Evolutionary conservation across 2,888 invertebrate species (phyloP), one percentile per base, ranked within the genome.

Genomic region (Limenitis camilla): DNA sequence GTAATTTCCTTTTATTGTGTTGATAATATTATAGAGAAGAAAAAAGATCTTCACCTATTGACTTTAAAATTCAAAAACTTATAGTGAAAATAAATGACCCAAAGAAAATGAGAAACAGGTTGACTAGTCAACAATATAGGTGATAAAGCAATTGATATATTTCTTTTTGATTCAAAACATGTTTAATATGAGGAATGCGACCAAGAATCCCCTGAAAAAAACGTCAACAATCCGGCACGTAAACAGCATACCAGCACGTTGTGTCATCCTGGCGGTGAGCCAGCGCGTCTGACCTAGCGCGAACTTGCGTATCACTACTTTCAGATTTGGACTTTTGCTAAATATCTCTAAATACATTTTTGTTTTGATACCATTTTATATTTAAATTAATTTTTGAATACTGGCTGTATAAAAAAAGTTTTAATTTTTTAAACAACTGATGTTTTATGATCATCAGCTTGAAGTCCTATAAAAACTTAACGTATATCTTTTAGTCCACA

Each of bases 201-300:
- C 42, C 32, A 40, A 42, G 40, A 36, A 54, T 55, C 35, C 31
- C 56, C 58, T 53, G 57, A 61, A 64, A 61, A 19, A 60, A 64
- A 72, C 64, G 74, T 76, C 76, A 78, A 78, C 78, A 76, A 72
- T 66, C 68, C 66, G 62, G 64, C 70, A 70, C 73, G 81, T 85
- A 85, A 85, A 86, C 84, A 82, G 67, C 81, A 79, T 83, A 70
- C 83, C 82, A 67, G 57, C 54, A 60, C 60, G 74, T 73, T 84
- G 84, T 83, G 81, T 85, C 85, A 85, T 63, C 56, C 70, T 84
- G 84, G 85, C 78, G 8, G 1, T 0, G 5, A 44, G 80, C 85
- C 85, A 85, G 65, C 59, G 49, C 61, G 71, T 69, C 71, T 80
- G 82, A 84, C 82, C 85, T 80, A 80, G 77, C 60, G 56, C 76